Evolutionary conservation across 2,113 vertebrate genomes (phyloP), one percentile per base, ranked within the genome.

Genomic region (Actenoides lindsayi): DNA sequence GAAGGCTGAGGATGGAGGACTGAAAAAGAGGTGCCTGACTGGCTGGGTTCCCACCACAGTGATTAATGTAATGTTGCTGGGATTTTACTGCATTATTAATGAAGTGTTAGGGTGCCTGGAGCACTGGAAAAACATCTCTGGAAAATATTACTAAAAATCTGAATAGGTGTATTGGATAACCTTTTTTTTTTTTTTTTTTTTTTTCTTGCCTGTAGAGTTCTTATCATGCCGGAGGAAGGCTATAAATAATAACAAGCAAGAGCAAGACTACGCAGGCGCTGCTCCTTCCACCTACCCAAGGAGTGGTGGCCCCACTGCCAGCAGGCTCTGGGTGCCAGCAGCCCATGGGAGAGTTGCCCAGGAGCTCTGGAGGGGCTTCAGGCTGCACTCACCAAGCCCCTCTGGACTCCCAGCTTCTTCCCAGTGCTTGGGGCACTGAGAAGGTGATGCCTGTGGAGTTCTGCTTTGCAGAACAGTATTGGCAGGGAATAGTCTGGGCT

Each of bases 71-170:
- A 96, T 87, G 90, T 90, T 96, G 60, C 96, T 84, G 83, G 91
- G 90, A 94, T 96, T 96, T 96, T 96, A 96, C 95, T 89, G 92
- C 92, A 92, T 92, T 96, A 96, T 97, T 97, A 95, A 97, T 93
- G 96, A 96, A 89, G 92, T 97, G 87, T 75, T 90, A 94, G 73
- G 86, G 76, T 82, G 92, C 92, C 83, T 95, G 76, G 86, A 93
- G 94, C 90, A 87, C 92, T 96, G 73, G 88, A 96, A 96, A 96
- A 97, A 93, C 92, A 92, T 89, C 60, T 76, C 78, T 4, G 83
- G 94, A 91, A 95, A 96, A 96, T 90, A 96, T 96, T 90, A 28
- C 83, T 79, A 59, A 96, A 91, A 96, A 57, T 81, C 86, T 87
- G 85, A 95, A 96, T 90, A 44, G 62, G 77, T n/a, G 28, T 67